These are phyloP conservation scores for Cantharis nigra DNA, from an alignment of 2,888 invertebrate species.

Conservation along the genomic window DNA sequence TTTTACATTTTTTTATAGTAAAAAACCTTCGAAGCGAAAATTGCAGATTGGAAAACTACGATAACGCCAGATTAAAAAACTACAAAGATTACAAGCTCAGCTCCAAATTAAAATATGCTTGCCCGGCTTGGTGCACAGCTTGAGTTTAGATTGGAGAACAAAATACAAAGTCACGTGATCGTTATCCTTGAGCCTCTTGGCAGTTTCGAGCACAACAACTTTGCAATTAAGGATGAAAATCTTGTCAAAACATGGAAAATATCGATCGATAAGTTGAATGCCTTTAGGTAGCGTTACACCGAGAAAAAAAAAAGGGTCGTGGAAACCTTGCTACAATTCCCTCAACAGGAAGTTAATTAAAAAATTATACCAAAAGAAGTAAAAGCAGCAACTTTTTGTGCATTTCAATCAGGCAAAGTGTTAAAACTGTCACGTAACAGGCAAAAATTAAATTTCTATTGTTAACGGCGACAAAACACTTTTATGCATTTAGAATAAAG, in stretches of 20 bases:
- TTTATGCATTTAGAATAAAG: neutral
- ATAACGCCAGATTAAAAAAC: neutral
- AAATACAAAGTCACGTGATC: neutral
- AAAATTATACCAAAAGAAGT: neutral
- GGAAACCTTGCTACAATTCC: neutral
- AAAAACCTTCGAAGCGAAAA: neutral
- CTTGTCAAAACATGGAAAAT: neutral
- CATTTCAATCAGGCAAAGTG: neutral
- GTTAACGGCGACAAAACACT: neutral
- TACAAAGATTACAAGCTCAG: neutral
- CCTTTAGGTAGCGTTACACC: neutral
- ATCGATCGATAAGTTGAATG: neutral
- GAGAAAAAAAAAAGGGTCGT: neutral
- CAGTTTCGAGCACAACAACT: neutral
- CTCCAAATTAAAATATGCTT: neutral
- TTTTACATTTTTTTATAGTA: neutral
- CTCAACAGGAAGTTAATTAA: neutral
- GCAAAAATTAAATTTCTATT: neutral
- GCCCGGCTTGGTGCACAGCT: too few relatives aligned
- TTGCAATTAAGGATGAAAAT: neutral
- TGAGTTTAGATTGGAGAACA: neutral
- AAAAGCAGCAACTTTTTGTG: neutral
- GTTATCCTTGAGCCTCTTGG: neutral
- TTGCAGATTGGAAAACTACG: neutral
- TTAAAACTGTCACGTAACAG: neutral